Conservation (phyloP, 2,888 invertebrate species). For the Ischnura elegans region DNA sequence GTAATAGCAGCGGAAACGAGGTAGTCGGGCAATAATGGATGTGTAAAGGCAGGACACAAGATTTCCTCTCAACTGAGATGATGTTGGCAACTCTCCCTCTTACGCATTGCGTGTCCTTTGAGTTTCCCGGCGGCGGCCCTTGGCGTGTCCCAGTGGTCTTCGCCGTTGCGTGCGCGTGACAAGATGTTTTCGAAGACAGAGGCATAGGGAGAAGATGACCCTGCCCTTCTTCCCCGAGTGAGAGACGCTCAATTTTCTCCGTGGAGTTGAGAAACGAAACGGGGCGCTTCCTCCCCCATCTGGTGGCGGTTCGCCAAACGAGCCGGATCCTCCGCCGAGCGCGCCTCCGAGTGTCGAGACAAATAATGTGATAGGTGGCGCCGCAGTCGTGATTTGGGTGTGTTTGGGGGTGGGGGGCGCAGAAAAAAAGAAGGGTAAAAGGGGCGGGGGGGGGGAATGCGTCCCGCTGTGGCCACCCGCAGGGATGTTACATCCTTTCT, state of each 20-base stretch:
- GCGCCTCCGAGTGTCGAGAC: constrained; percentile 11
- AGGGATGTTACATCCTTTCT: neutral
- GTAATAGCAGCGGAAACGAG: too few species aligned
- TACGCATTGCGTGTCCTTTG: too few species aligned
- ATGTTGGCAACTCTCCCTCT: too few species aligned
- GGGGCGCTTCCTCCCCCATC: neutral
- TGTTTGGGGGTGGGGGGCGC: neutral
- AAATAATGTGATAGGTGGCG: constrained; percentile 66
- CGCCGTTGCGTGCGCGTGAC: neutral
- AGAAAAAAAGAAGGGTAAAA: constrained; percentile 10
- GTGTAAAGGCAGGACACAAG: too few species aligned
- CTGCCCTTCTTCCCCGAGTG: too few species aligned
- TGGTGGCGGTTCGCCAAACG: neutral
- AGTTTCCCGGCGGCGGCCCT: neutral
- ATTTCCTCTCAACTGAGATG: too few species aligned
- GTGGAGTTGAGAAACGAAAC: neutral
- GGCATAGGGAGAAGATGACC: too few species aligned
- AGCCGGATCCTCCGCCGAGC: too few species aligned
- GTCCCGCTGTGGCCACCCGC: constrained; percentile 49
- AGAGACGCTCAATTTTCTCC: neutral
- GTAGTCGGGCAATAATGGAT: too few species aligned
- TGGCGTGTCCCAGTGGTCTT: neutral
- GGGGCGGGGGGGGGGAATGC: too few species aligned
- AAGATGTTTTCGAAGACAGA: too few species aligned
- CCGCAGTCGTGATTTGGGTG: constrained; percentile 55